Percentiles rank a stretch among this genome's conserved stretches.
phyloP scores from a whole-genome alignment of 2,888 invertebrate species.

The Chirona hameri region DNA sequence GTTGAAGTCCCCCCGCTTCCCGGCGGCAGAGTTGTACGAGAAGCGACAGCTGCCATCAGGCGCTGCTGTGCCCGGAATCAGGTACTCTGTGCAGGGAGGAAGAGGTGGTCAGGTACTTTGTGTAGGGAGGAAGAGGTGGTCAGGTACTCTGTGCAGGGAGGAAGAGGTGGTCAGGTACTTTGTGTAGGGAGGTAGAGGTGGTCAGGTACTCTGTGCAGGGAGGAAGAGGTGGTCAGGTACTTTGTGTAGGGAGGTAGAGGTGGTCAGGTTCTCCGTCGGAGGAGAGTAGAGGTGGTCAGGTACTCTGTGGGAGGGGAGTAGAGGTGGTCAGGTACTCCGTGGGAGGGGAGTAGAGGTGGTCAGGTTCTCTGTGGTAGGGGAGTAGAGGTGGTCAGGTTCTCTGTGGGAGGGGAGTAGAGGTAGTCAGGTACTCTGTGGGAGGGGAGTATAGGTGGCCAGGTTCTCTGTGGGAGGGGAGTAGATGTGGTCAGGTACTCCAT shows the following conservation, averaged over 20 bases:
- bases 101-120: conserved; percentile 49
- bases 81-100: conserved; percentile 66
- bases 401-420: no score
- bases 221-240: neutral
- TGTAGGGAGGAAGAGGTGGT: neutral
- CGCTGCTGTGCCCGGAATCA: conserved; percentile 88
- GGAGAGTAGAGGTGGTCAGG: neutral
- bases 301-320: neutral
- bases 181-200: neutral
- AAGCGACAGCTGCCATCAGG: conserved; percentile 87
- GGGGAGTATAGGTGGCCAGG: no score
- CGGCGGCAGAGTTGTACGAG: conserved; percentile 80
- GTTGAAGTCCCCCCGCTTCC: conserved; percentile 87
- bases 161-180: conserved; percentile 9
- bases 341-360: neutral
- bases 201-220: neutral
- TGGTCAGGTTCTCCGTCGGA: neutral
- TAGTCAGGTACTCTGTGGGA: no score
- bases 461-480: neutral
- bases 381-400: no score
- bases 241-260: neutral
- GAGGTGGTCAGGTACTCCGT: neutral
- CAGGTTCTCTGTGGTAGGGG: neutral
- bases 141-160: neutral
- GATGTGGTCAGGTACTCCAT: neutral